Base-by-base conservation (phyloP, 64 coral and sea anemone genomes). In the Cladopsammia gracilis region DNA sequence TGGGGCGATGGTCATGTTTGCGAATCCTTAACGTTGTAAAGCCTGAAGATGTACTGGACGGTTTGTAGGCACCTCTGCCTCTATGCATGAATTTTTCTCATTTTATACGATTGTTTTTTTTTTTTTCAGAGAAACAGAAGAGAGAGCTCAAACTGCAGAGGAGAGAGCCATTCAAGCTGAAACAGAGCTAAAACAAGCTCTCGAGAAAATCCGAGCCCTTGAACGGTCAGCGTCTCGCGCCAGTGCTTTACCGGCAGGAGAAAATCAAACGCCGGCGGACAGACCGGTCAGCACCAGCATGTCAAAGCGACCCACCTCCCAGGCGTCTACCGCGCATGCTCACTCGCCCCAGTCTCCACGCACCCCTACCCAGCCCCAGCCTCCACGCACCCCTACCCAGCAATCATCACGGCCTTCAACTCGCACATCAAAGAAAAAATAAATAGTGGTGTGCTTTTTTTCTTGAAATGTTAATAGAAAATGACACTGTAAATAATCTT, bases 201-300 rank as follows among this genome's bases (percentile, higher is more conserved):
- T 96, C 7, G 98, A 99, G 74, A 93, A 89, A 93, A 94, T 99
- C 82, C 94, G 98, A 78, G 94, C 94, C 34, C 89, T 99, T 26
- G 98, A 99, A 58, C 88, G 98, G 50, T 93, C 98, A 67, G 98
- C 94, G 15, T 99, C 98, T 8, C 94, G 98, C 16, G 58, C 91
- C 4, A 97, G 96, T 81, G 92, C 91, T 52, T 53, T 14, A 59
- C 73, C 75, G 59, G 23, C 71, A 15, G 76, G 62, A 42, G 88
- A 79, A 23, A 58, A 77, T 65, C 89, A 79, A 64, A 90, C 87
- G 24, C 77, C 88, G 20, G 71, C 82, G 15, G 96, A 97, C 16
- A 82, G 82, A 94, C 75, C 92, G 74, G 81, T 66, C 92, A 94
- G 92, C 68, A 80, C 82, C 67, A 89, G 66, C 53, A 72, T 58